Conservation (phyloP, 2,797 vertebrate genomes). For the Nyctibius grandis region DNA sequence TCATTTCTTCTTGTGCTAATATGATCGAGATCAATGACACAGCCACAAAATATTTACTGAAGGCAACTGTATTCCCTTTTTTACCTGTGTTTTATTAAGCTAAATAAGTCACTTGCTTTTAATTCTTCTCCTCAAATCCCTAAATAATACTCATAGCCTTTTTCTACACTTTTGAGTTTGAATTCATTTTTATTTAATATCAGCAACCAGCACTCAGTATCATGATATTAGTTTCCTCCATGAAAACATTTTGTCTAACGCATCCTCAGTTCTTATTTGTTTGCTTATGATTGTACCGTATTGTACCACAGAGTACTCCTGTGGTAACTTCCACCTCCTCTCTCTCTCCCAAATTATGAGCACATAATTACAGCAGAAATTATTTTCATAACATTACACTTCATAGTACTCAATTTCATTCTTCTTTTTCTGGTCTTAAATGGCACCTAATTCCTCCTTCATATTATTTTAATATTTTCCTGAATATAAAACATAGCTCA, state of each 20-base stretch:
- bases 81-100: neutral
- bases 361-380: neutral
- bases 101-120: neutral
- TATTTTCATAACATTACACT: neutral
- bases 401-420: neutral
- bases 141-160: neutral
- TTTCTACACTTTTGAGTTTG: neutral
- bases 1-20: neutral
- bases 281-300: neutral
- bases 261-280: neutral
- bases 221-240: neutral
- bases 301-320: neutral
- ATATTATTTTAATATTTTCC: neutral
- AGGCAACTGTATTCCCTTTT: neutral
- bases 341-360: neutral
- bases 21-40: neutral
- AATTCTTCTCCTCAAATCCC: neutral
- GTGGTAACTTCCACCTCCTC: neutral
- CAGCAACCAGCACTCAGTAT: neutral
- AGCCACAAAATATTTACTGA: slow-evolving; percentile 4
- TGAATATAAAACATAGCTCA: neutral
- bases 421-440: neutral
- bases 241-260: neutral
- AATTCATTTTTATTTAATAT: neutral
- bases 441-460: neutral